These are phyloP conservation scores for Apamea crenata DNA, from an alignment of 2,888 invertebrate genomes.

Conservation along the genomic window DNA sequence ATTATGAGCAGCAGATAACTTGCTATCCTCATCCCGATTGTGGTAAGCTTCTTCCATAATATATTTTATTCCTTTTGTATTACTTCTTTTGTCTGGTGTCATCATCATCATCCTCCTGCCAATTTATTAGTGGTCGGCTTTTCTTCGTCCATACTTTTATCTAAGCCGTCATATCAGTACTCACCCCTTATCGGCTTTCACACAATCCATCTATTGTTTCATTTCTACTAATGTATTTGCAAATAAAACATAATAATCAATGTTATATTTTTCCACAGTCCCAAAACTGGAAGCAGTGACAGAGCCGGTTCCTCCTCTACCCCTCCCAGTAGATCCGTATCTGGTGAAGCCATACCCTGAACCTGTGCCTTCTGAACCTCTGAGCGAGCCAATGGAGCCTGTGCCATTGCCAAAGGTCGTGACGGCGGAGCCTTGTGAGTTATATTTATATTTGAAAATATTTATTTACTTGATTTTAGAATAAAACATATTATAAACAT, in stretches of 20 bases:
- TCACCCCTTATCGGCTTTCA: not conserved
- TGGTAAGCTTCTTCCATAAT: constrained; percentile 67
- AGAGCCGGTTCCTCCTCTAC: constrained; percentile 46
- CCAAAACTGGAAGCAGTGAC: constrained; percentile 33
- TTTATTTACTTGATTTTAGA: not conserved
- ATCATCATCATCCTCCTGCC: not conserved
- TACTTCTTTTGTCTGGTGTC: not conserved
- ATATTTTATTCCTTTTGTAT: not conserved
- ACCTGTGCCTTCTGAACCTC: constrained; percentile 34
- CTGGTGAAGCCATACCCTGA: constrained; percentile 34
- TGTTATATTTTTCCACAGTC: constrained; percentile 9
- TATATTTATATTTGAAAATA: not conserved
- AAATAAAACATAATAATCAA: not conserved
- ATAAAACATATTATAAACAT: not conserved
- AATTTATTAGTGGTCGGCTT: not conserved
- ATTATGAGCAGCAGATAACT: constrained; percentile 70
- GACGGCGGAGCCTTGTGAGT: constrained; percentile 55
- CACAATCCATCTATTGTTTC: not conserved
- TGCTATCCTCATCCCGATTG: constrained; percentile 76
- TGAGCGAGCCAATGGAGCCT: constrained; percentile 29
- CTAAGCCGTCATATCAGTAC: not conserved
- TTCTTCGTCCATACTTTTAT: not conserved
- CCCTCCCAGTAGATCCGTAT: constrained; percentile 44
- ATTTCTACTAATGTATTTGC: not conserved
- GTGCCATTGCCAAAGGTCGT: constrained; percentile 49